A percentile compares a stretch with the other conserved stretches of the same genome.
phyloP scores from a whole-genome alignment of 2,888 invertebrate genomes.

The Lithosia quadra region DNA sequence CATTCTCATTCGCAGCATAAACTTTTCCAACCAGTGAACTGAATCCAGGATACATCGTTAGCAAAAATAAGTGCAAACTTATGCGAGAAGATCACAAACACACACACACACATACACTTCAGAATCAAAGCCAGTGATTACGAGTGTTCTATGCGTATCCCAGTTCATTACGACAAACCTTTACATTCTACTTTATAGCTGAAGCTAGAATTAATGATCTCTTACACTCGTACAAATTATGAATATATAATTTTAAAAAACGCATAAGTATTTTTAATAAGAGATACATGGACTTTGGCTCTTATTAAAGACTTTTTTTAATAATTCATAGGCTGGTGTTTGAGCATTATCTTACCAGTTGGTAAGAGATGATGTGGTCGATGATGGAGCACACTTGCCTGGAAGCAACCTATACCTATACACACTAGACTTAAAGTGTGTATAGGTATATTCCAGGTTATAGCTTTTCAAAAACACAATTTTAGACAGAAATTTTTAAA shows the following conservation, averaged over 20 bases:
- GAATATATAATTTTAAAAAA: background rate
- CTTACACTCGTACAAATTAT: background rate
- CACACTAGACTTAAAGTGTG: too few species aligned
- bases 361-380: too few species aligned
- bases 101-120: conserved; percentile 13
- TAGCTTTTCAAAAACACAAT: too few species aligned
- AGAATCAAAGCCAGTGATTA: conserved; percentile 21
- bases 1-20: too few species aligned
- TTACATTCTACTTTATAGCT: background rate
- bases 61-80: background rate
- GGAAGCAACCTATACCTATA: too few species aligned
- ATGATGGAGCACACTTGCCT: too few species aligned
- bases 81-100: background rate
- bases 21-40: too few species aligned
- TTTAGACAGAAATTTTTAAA: too few species aligned
- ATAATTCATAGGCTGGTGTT: too few species aligned
- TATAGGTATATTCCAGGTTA: too few species aligned
- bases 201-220: conserved; percentile 6
- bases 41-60: background rate
- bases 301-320: too few species aligned
- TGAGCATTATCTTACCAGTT: too few species aligned
- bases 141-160: conserved; percentile 10
- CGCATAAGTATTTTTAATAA: background rate
- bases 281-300: background rate
- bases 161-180: conserved; percentile 18